Base-by-base conservation (phyloP, 2,888 invertebrate genomes). In the Galeopsomyia nigrocyanea region DNA sequence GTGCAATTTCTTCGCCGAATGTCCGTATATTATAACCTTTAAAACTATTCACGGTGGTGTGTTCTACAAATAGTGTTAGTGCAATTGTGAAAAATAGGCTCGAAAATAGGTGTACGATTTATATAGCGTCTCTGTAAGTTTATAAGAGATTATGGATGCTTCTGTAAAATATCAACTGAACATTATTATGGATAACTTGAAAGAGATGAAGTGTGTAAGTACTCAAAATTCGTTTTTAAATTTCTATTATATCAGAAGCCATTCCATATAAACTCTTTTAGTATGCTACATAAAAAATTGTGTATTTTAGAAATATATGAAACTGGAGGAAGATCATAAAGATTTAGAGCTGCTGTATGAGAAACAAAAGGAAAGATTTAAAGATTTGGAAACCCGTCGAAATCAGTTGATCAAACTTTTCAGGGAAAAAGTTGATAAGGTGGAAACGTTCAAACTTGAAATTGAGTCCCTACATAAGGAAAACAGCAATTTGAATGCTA, bases 161-260 rank as follows among this genome's bases (percentile, higher is more conserved):
- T 26, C 62, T 2, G 16, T 21, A 6, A 39, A 21, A 26, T 19
- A 17, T n/a, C 66, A 71, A 26, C 1, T 51, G 3, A n/a, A 64
- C 21, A 31, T 31, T 16, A 53, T 62, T 19, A 49, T 68, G 46
- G 16, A 47, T 22, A 17, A 60, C 2, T 72, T 64, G n/a, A n/a
- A 13, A 0, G 46, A 64, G 19, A 16, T 72, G n/a, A 72, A 68
- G 14, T 31, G 19, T 22, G 68, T 73, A 61, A 73, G 58, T 68
- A 60, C 31, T 3, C 1, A 14, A 21, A 16, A 26, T 3, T 64
- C 22, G n/a, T 21, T 14, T 17, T 22, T 31, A 7, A 2, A 14
- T 19, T 51, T 3, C 58, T 6, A 22, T 58, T 26, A 17, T 9
- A 19, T 0, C 21, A 9, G 10, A 19, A 31, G 6, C 22, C n/a